phyloP scores from a whole-genome alignment of 2,797 vertebrate species.

The Percopsis omiscomaycus region DNA sequence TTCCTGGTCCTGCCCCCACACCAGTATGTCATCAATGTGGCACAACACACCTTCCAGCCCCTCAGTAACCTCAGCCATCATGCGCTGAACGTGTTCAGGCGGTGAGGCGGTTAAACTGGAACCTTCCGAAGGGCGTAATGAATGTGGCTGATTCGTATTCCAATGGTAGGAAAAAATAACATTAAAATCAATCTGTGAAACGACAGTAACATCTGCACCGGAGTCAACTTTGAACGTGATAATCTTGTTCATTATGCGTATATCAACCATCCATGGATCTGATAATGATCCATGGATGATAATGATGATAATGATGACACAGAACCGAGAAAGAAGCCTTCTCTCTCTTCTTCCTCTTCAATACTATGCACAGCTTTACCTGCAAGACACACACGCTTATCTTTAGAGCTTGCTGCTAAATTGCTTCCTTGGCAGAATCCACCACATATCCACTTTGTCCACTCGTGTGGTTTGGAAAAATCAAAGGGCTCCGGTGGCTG shows the following conservation, averaged over 20 bases:
- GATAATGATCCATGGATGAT: too few relatives aligned
- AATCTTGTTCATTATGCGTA: neutral
- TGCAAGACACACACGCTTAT: slow-evolving; percentile 5
- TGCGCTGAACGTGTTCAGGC: neutral
- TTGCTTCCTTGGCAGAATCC: neutral
- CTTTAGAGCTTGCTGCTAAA: slow-evolving; percentile 39
- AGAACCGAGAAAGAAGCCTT: neutral
- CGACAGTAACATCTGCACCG: neutral
- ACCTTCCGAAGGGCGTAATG: neutral
- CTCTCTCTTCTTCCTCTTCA: neutral
- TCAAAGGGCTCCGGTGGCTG: slow-evolving; percentile 7
- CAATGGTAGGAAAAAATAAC: neutral
- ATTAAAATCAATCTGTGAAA: neutral
- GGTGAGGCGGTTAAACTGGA: neutral
- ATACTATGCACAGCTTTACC: neutral
- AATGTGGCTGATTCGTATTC: slow-evolving; percentile 5
- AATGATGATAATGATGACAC: too few relatives aligned
- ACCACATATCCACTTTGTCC: slow-evolving; percentile 1
- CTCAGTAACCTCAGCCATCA: neutral
- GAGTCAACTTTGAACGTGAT: neutral
- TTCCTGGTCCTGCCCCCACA: slow-evolving; percentile 2
- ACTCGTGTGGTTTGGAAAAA: slow-evolving; percentile 6
- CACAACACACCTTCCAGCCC: too few relatives aligned
- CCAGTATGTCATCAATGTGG: neutral
- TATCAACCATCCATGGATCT: neutral